Evolutionary conservation across 2,113 vertebrate genomes (phyloP).

Genomic region (Cardinalis cardinalis): DNA sequence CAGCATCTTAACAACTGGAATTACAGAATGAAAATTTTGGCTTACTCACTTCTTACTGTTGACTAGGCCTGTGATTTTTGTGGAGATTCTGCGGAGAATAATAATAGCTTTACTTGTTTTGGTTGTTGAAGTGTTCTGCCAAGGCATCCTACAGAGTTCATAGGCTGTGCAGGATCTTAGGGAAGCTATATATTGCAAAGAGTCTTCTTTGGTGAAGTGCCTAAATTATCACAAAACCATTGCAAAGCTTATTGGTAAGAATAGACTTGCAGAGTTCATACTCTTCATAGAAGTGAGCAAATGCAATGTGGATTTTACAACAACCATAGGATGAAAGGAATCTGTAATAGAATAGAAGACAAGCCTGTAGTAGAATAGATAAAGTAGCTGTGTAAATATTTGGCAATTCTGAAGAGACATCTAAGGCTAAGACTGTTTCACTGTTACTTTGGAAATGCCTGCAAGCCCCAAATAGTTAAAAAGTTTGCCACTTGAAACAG

Average conservation of each 20-base stretch:
- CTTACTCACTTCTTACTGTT: background rate
- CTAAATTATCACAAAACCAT: background rate
- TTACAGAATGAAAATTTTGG: background rate
- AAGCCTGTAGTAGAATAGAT: background rate
- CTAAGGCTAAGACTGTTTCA: background rate
- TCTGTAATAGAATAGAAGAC: background rate
- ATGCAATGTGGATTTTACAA: background rate
- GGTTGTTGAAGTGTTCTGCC: background rate
- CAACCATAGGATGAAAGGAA: background rate
- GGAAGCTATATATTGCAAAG: background rate
- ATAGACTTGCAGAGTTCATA: background rate
- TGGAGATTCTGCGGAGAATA: background rate
- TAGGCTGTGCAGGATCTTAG: background rate
- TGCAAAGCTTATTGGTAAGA: background rate
- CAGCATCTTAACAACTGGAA: background rate
- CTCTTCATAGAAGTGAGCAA: background rate
- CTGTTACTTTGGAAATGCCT: background rate
- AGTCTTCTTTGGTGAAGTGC: background rate
- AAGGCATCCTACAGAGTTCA: background rate
- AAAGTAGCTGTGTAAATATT: background rate
- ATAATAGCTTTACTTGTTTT: background rate
- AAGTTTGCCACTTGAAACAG: background rate
- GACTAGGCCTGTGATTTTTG: background rate
- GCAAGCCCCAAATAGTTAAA: background rate
- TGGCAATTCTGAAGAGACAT: background rate